Base-by-base conservation (phyloP, 2,888 invertebrate genomes). In the Agrilus cyanescens region DNA sequence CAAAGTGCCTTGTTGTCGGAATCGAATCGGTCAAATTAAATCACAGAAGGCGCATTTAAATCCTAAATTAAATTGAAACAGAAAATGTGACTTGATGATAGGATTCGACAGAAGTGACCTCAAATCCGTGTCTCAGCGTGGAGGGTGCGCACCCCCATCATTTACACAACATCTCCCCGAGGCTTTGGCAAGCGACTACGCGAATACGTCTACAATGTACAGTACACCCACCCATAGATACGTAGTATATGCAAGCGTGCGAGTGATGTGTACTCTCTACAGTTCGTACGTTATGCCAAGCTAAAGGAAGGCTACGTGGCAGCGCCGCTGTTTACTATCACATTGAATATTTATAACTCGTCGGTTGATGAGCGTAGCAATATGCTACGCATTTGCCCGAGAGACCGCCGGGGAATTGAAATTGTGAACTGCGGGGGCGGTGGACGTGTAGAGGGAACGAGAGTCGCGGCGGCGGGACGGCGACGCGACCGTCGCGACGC, bases 341-440 rank as follows among this genome's bases (percentile, higher is more conserved):
- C 60, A 66, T 66, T 63, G 64, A 64, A 66, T 66, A 66, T 66
- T 67, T 66, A 66, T 67, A 62, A 63, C 63, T 60, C 63, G 67
- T 62, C 67, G 66, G 66, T 66, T 65, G 67, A 66, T 65, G 67
- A 67, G 64, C 67, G 66, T 61, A 64, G 66, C 67, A 66, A 67
- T 66, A 67, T 67, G 67, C 60, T 66, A 50, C 54, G 57, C 60
- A 64, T 66, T 65, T 65, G 61, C 62, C 56, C 53, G 56, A 60
- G 53, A 55, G 61, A 55, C 56, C 62, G 53, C 60, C 54, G 46
- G 63, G 62, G 62, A 60, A 49, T 51, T 47, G 42, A 41, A 34
- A 44, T 25, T 25, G 25, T 25, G 25, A 25, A 25, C 25, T 25
- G 25, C 25, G 37, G 12, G 20, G 14, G 40, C 20, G 18, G 32